Percentiles rank a stretch among this genome's conserved stretches.
phyloP scores from a whole-genome alignment of 2,888 invertebrate species.

The Euzophera pinguis region DNA sequence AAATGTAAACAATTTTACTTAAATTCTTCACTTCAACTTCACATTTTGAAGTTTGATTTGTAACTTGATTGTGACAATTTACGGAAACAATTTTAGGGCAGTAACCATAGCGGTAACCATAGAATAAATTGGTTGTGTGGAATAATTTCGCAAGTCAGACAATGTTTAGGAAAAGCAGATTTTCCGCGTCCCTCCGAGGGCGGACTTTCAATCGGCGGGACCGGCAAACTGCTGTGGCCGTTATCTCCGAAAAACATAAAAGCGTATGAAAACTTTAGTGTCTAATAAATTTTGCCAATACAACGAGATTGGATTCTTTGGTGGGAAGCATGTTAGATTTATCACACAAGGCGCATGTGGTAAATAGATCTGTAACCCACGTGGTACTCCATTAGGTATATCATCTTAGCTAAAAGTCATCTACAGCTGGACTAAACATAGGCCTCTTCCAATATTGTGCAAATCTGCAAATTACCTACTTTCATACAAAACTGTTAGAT shows the following conservation, averaged over 20 bases:
- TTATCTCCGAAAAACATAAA: slow-evolving; percentile 66
- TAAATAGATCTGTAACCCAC: no score
- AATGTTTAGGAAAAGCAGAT: slow-evolving; percentile 43
- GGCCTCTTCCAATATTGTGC: no score
- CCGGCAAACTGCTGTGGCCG: slow-evolving; percentile 47
- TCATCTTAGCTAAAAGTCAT: no score
- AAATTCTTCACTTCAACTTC: no score
- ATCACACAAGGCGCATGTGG: slow-evolving; percentile 24
- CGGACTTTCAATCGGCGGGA: slow-evolving; percentile 52
- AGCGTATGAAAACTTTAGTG: slow-evolving; percentile 67
- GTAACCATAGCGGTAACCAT: not conserved
- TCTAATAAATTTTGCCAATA: slow-evolving; percentile 66
- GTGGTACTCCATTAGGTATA: no score
- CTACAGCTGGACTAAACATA: no score
- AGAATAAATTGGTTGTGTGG: slow-evolving; percentile 27
- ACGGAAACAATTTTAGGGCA: not conserved
- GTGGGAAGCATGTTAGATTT: slow-evolving; percentile 33
- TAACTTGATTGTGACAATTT: not conserved
- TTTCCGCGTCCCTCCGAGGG: slow-evolving; percentile 46
- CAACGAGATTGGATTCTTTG: slow-evolving; percentile 45
- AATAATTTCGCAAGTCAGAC: slow-evolving; percentile 41
- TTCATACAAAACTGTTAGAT: no score
- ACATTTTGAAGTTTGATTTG: no score
- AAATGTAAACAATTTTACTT: no score
- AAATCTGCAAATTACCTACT: no score